Evolutionary conservation across 2,113 vertebrate species (phyloP).

Genomic region (Poicephalus meyeri): DNA sequence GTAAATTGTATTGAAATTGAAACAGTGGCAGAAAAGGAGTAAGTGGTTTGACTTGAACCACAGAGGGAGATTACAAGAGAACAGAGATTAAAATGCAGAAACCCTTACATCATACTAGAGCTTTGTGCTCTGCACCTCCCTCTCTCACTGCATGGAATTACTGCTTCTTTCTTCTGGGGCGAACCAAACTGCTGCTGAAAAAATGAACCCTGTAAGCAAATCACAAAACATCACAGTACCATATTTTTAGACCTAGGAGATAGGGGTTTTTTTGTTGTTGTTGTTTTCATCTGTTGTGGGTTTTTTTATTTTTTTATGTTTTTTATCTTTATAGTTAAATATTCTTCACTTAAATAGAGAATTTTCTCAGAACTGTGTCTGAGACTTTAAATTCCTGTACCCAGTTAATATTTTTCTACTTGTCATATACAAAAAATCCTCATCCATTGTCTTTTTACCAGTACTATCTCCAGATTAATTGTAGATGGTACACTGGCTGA

Average conservation of each 20-base stretch:
- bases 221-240: neutral
- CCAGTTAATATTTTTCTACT: neutral
- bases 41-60: constrained; percentile 65
- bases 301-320: neutral
- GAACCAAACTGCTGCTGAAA: neutral
- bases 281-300: neutral
- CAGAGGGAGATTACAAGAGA: constrained; percentile 62
- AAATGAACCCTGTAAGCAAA: neutral
- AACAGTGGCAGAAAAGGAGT: constrained; percentile 59
- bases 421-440: neutral
- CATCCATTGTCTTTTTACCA: neutral
- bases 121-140: neutral
- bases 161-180: constrained; percentile 4
- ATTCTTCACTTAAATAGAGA: neutral
- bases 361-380: neutral
- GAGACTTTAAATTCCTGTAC: neutral
- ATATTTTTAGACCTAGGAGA: neutral
- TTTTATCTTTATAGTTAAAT: neutral
- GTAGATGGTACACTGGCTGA: neutral
- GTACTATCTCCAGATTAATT: neutral
- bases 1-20: constrained; percentile 65
- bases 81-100: constrained; percentile 62
- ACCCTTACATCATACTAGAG: constrained; percentile 40
- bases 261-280: too few relatives aligned
- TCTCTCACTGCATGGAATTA: neutral